These are phyloP conservation scores for Enteromius treurensis DNA, from an alignment of 2,797 vertebrate genomes.

Conservation along the genomic window DNA sequence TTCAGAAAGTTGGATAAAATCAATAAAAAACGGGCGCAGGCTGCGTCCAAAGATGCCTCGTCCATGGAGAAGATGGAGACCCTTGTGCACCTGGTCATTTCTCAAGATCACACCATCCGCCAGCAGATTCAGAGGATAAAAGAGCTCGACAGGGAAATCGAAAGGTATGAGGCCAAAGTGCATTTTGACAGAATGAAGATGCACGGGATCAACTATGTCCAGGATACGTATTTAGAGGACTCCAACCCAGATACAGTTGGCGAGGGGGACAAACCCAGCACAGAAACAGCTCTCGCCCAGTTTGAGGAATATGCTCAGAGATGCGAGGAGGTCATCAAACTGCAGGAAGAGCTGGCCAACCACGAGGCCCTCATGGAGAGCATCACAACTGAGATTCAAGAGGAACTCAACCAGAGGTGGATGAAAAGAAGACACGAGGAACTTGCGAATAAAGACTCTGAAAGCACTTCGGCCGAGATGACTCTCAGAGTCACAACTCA, in stretches of 20 bases:
- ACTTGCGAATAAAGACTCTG: conserved; percentile 69
- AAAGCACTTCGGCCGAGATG: conserved; percentile 63
- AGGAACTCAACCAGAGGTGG: conserved; percentile 95
- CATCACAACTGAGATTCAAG: conserved; percentile 89
- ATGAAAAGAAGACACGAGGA: conserved; percentile 88
- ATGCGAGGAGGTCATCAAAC: conserved; percentile 85
- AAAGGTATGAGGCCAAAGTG: conserved; percentile 88
- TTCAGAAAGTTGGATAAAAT: conserved; percentile 96
- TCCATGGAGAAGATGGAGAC: conserved; percentile 93
- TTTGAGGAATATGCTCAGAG: conserved; percentile 84
- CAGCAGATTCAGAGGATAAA: conserved; percentile 92
- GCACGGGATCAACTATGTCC: conserved; percentile 95
- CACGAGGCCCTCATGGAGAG: conserved; percentile 89
- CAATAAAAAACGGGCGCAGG: conserved; percentile 84
- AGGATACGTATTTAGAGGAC: conserved; percentile 93
- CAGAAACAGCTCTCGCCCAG: conserved; percentile 69
- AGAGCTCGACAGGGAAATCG: conserved; percentile 93
- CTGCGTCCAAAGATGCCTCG: conserved; percentile 72
- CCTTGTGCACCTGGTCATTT: conserved; percentile 93
- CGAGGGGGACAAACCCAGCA: conserved; percentile 15
- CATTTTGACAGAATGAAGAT: conserved; percentile 90
- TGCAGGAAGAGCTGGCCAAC: conserved; percentile 88
- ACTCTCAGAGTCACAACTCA: conserved; percentile 50
- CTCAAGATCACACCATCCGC: conserved; percentile 96
- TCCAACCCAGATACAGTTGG: conserved; percentile 56